Percentiles rank a stretch among this genome's conserved stretches.
phyloP scores from a whole-genome alignment of 1,140 invertebrate species.

The Probaryconus sp. region DNA sequence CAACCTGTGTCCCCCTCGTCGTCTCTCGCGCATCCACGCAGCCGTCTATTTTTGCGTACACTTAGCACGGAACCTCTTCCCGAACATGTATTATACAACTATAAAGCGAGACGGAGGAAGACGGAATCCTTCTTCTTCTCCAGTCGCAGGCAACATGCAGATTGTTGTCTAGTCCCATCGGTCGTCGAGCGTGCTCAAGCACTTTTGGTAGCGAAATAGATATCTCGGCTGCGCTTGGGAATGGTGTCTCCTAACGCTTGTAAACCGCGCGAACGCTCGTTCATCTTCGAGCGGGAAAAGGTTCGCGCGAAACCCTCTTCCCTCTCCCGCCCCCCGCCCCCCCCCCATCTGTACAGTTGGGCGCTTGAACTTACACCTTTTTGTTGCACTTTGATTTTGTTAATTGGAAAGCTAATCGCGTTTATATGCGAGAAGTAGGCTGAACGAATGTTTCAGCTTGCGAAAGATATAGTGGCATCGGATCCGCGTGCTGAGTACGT shows the following conservation, averaged over 20 bases:
- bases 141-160: slow-evolving; percentile 38
- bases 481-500: slow-evolving; percentile 25
- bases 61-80: slow-evolving; percentile 28
- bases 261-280: slow-evolving; percentile 37
- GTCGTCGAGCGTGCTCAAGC: slow-evolving; percentile 35
- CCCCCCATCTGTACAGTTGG: too few species aligned
- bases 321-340: too few species aligned
- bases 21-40: slow-evolving; percentile 27
- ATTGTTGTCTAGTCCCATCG: slow-evolving; percentile 20
- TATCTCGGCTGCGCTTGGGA: slow-evolving; percentile 36
- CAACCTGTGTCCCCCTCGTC: slow-evolving; percentile 34
- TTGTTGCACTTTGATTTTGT: slow-evolving; percentile 37
- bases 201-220: slow-evolving; percentile 60
- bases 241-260: too few species aligned
- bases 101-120: slow-evolving; percentile 20
- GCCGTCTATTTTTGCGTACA: slow-evolving; percentile 27
- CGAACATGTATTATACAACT: slow-evolving; percentile 6
- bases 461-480: slow-evolving; percentile 38
- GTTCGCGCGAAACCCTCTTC: too few species aligned
- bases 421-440: slow-evolving; percentile 46
- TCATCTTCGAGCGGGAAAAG: slow-evolving; percentile 33
- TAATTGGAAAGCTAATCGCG: slow-evolving; percentile 55
- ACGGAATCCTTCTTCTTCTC: too few species aligned
- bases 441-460: slow-evolving; percentile 27
- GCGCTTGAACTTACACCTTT: slow-evolving; percentile 53